Conservation (phyloP, 2,113 vertebrate species). For the Tringa solitaria region DNA sequence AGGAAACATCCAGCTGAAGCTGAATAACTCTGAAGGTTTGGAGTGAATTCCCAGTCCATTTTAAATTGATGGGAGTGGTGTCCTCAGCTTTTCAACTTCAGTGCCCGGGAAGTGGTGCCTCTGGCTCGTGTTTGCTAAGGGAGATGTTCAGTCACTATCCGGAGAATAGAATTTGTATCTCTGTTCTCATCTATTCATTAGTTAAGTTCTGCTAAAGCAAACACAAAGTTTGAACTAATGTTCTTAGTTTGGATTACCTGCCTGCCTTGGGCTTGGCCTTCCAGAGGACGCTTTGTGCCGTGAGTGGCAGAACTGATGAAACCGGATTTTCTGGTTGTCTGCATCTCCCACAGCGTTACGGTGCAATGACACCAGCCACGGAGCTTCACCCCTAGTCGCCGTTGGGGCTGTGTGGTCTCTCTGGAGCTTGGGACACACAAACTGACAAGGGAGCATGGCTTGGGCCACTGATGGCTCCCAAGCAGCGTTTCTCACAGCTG, state of each 20-base stretch:
- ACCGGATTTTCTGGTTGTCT: background rate
- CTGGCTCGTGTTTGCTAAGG: background rate
- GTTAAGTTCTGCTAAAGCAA: background rate
- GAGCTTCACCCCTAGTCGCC: background rate
- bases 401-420: background rate
- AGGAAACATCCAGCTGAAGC: background rate
- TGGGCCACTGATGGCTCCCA: background rate
- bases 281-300: background rate
- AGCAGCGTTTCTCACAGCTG: background rate
- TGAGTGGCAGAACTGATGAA: background rate
- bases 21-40: background rate
- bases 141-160: background rate
- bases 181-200: background rate
- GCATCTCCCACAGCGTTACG: fast-evolving
- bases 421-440: background rate
- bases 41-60: background rate
- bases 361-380: background rate
- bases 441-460: background rate
- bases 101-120: background rate
- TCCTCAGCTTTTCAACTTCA: background rate
- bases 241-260: background rate
- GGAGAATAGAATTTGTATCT: background rate
- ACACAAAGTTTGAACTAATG: background rate
- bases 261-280: background rate
- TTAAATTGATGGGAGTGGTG: background rate